A percentile compares a stretch with the other conserved stretches of the same genome.
Conservation (phyloP, 92 coral and sea anemone genomes). For the Nematostella vectensis region DNA sequence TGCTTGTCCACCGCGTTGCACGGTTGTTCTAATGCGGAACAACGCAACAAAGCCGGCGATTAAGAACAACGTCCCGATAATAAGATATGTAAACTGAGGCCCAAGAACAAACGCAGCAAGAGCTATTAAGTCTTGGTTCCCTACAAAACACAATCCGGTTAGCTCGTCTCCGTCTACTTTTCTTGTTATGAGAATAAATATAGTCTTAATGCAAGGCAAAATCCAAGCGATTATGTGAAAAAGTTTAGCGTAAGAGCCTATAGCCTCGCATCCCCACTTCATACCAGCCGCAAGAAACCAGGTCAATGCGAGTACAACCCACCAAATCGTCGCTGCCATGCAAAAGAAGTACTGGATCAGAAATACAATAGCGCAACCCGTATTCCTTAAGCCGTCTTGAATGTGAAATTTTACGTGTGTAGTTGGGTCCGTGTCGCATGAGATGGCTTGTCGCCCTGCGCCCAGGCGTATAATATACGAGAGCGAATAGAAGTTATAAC, state of each 20-base stretch:
- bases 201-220: constrained; percentile 84
- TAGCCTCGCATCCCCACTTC: constrained; percentile 95
- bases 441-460: constrained; percentile 79
- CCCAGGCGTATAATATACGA: constrained; percentile 75
- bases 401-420: constrained; percentile 58
- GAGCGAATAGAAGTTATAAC: constrained; percentile 76
- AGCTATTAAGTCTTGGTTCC: constrained; percentile 95
- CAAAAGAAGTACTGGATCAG: constrained; percentile 86
- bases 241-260: constrained; percentile 83
- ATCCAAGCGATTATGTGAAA: constrained; percentile 95
- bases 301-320: constrained; percentile 90
- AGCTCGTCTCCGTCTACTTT: constrained; percentile 98
- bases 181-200: constrained; percentile 79
- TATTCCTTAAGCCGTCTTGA: constrained; percentile 88
- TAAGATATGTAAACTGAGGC: constrained; percentile 97
- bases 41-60: constrained; percentile 94
- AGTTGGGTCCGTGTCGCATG: constrained; percentile 72
- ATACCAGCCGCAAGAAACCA: constrained; percentile 99
- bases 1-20: constrained; percentile 61
- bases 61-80: constrained; percentile 88
- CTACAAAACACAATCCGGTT: constrained; percentile 96
- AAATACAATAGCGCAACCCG: constrained; percentile 89
- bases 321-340: constrained; percentile 99
- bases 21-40: constrained; percentile 66
- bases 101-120: constrained; percentile 97